These are phyloP conservation scores for Erpetoichthys calabaricus DNA, from an alignment of 2,797 vertebrate species.

Conservation along the genomic window DNA sequence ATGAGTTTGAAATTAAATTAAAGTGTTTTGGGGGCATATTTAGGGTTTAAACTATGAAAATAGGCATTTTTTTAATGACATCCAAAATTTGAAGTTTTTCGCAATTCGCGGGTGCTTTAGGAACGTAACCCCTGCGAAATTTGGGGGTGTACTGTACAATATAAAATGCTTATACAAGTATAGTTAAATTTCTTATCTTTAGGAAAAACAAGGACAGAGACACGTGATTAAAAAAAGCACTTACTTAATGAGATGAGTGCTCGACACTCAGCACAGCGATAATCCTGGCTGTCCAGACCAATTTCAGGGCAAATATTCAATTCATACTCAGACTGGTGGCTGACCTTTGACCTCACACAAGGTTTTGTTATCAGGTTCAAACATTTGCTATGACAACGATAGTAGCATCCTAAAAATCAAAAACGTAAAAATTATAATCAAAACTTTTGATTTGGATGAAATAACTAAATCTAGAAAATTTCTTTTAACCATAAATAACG, in stretches of 20 bases:
- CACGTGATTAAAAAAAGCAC: conserved; percentile 25
- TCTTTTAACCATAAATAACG: background rate
- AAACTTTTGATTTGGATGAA: background rate
- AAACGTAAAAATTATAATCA: conserved; percentile 3
- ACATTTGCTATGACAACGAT: conserved; percentile 92
- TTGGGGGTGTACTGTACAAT: no score
- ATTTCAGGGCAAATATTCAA: conserved; percentile 89
- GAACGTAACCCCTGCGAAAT: no score
- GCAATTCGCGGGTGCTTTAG: no score
- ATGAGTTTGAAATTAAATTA: no score
- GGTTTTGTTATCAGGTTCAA: conserved; percentile 82
- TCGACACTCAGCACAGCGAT: conserved; percentile 85
- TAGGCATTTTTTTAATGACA: no score
- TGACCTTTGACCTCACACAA: conserved; percentile 87
- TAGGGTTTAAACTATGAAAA: no score
- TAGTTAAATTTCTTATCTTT: no score
- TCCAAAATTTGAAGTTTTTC: no score
- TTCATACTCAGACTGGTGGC: conserved; percentile 88
- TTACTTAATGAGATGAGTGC: conserved; percentile 79
- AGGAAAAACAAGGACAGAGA: background rate
- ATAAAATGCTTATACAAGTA: no score
- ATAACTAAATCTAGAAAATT: background rate
- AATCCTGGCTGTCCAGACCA: conserved; percentile 87
- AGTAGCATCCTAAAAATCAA: conserved; percentile 70
- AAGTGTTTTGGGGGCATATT: no score